Conservation (phyloP, 1,140 invertebrate species). For the Halictus rubicundus region DNA sequence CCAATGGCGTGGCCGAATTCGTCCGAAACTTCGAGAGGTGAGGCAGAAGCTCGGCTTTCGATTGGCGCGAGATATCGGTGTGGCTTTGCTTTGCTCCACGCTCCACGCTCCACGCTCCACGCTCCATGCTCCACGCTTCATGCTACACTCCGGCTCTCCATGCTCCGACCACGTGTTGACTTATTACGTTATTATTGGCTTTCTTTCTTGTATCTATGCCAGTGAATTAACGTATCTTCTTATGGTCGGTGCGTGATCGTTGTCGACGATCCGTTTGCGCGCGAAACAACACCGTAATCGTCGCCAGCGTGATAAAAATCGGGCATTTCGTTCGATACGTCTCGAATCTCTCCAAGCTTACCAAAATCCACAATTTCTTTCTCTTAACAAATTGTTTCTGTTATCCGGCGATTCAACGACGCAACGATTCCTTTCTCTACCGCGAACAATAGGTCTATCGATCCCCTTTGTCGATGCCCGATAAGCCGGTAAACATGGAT, state of each 20-base stretch:
- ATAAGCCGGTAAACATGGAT: too few relatives aligned
- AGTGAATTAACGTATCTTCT: neutral
- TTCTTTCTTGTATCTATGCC: neutral
- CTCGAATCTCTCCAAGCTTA: neutral
- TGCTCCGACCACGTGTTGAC: slow-evolving; percentile 13
- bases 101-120: too few relatives aligned
- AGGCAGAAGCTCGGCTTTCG: neutral
- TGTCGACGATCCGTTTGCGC: slow-evolving; percentile 14
- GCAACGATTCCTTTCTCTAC: too few relatives aligned
- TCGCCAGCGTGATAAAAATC: slow-evolving; percentile 18
- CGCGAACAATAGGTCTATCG: too few relatives aligned
- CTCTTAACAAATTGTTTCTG: neutral
- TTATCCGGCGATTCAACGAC: too few relatives aligned
- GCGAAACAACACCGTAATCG: slow-evolving; percentile 38
- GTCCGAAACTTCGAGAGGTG: slow-evolving; percentile 21
- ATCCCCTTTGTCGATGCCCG: too few relatives aligned
- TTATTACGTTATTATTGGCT: neutral
- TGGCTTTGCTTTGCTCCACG: neutral
- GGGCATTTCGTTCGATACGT: neutral
- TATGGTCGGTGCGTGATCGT: slow-evolving; percentile 33
- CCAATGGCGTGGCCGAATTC: neutral
- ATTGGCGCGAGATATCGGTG: slow-evolving; percentile 32
- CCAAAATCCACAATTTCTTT: neutral
- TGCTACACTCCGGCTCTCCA: neutral
- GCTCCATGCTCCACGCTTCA: too few relatives aligned